Evolutionary conservation across 2,888 invertebrate species (phyloP).

Genomic region (Drosophila kanekoi): DNA sequence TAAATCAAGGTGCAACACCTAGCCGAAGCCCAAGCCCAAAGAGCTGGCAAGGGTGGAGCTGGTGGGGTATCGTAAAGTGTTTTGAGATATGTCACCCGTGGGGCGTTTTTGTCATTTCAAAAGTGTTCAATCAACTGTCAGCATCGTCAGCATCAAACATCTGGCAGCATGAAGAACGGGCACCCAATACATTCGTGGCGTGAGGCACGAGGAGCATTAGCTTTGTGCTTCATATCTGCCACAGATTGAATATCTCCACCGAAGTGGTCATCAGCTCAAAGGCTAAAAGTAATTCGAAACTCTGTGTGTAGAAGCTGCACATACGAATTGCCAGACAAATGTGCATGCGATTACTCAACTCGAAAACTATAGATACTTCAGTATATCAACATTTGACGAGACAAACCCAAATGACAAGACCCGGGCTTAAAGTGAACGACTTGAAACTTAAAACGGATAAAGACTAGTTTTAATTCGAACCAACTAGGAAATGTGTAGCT

Average conservation of each 20-base stretch:
- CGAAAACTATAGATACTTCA: slow-evolving; percentile 9
- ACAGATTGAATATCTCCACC: slow-evolving; percentile 68
- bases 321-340: slow-evolving; percentile 38
- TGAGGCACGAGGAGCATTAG: slow-evolving; percentile 20
- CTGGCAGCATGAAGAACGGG: background rate
- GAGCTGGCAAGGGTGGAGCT: background rate
- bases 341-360: slow-evolving; percentile 29
- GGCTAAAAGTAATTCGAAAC: slow-evolving; percentile 46
- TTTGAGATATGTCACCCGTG: slow-evolving; percentile 80
- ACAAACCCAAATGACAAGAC: no score
- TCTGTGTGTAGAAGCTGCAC: slow-evolving; percentile 14
- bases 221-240: slow-evolving; percentile 23
- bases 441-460: no score
- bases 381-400: slow-evolving; percentile 7
- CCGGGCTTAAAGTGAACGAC: no score
- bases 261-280: slow-evolving; percentile 44
- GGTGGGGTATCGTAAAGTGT: slow-evolving; percentile 68
- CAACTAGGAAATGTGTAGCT: no score
- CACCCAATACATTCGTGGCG: background rate
- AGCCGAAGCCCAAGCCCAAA: slow-evolving; percentile 3
- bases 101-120: slow-evolving; percentile 80
- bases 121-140: slow-evolving; percentile 82
- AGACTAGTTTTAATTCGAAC: no score
- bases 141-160: slow-evolving; percentile 41
- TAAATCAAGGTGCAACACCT: slow-evolving; percentile 81